These are phyloP conservation scores for Salticus scenicus DNA, from an alignment of 2,888 invertebrate species.

Conservation along the genomic window DNA sequence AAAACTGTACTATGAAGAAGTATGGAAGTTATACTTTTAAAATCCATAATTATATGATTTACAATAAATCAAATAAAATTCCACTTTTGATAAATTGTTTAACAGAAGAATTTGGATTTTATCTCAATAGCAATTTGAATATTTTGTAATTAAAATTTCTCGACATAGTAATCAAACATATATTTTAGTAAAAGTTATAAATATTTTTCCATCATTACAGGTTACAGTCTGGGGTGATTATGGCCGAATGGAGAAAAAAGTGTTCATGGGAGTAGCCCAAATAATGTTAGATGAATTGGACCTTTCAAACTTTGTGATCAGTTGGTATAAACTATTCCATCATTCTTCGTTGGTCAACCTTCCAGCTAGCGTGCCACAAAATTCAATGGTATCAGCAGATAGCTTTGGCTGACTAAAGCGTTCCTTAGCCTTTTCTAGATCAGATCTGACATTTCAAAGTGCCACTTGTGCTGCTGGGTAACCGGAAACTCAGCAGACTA, in stretches of 20 bases:
- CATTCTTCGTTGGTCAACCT: conserved; percentile 92
- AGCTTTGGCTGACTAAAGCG: conserved; percentile 71
- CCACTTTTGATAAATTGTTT: too few relatives aligned
- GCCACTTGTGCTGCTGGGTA: conserved; percentile 63
- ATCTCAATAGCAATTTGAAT: too few relatives aligned
- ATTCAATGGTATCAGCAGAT: conserved; percentile 71
- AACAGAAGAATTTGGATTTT: too few relatives aligned
- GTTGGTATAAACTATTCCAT: conserved; percentile 99
- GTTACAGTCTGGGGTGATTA: conserved; percentile 99
- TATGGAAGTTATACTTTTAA: too few relatives aligned
- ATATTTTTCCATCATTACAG: too few relatives aligned
- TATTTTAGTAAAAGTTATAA: too few relatives aligned
- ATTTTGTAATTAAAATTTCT: too few relatives aligned
- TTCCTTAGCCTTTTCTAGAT: conserved; percentile 60
- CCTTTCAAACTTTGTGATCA: conserved; percentile 97
- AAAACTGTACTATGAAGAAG: too few relatives aligned
- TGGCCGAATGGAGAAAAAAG: conserved; percentile 98
- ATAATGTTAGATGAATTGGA: conserved; percentile 98
- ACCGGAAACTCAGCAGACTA: conserved; percentile 44
- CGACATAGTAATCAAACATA: too few relatives aligned
- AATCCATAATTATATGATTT: too few relatives aligned
- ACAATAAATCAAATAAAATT: too few relatives aligned
- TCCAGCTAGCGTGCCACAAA: conserved; percentile 63
- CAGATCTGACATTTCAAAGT: conserved; percentile 61
- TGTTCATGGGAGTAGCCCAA: conserved; percentile 98